Conservation (phyloP, 2,113 vertebrate genomes). For the Taxidea taxus region DNA sequence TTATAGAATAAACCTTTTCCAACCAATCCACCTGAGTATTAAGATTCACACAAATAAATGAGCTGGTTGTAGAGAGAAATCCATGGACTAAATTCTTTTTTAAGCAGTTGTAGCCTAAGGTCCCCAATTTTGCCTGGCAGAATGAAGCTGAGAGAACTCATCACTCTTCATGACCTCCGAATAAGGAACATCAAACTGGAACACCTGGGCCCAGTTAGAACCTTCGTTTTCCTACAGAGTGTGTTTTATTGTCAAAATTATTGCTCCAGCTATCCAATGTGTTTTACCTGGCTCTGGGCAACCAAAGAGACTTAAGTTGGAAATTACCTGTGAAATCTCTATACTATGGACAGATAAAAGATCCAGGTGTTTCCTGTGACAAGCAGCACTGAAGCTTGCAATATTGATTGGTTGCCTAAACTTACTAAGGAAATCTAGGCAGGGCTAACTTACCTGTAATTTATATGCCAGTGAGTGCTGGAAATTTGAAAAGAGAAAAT, state of each 20-base stretch:
- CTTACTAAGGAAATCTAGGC: conserved; percentile 16
- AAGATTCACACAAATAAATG: background rate
- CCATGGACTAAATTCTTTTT: background rate
- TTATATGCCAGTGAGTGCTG: background rate
- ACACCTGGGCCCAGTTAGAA: background rate
- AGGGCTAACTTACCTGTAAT: background rate
- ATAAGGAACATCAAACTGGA: background rate
- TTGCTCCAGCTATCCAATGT: background rate
- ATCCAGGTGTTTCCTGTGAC: background rate
- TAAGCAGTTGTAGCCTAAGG: background rate
- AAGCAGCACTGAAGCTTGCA: background rate
- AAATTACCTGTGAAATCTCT: conserved; percentile 22
- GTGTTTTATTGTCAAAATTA: conserved; percentile 26
- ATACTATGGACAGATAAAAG: background rate
- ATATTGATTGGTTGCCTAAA: background rate
- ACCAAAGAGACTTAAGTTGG: background rate
- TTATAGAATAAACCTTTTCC: background rate
- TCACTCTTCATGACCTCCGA: background rate
- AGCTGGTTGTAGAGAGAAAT: background rate
- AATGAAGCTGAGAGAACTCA: background rate
- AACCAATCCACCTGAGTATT: background rate
- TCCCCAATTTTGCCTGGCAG: background rate
- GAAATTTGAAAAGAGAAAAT: background rate
- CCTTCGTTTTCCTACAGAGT: background rate
- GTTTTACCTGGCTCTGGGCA: background rate